Evolutionary conservation across 2,113 vertebrate species (phyloP).

Genomic region (Notiomystis cincta): DNA sequence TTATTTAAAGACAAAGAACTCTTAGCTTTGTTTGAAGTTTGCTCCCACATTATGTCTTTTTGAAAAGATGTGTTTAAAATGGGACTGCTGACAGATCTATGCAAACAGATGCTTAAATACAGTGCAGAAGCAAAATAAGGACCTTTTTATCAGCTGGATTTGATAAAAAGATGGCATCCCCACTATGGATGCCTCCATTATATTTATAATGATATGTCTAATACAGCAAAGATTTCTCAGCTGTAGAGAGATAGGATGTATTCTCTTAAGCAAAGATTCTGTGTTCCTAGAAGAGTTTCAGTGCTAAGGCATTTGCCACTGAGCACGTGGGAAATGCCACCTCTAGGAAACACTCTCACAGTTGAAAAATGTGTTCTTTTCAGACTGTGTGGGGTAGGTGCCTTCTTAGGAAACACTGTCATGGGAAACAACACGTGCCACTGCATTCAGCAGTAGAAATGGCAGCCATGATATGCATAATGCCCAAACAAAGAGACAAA

Average conservation of each 20-base stretch:
- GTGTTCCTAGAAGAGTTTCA: not conserved
- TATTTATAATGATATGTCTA: not conserved
- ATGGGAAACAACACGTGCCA: not conserved
- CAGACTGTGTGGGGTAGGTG: not conserved
- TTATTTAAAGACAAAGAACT: not conserved
- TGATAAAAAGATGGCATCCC: not conserved
- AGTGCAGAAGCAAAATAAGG: not conserved
- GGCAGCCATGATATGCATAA: not conserved
- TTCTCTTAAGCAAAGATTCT: not conserved
- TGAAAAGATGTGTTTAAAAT: not conserved
- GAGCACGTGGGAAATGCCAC: not conserved
- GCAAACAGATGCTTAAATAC: not conserved
- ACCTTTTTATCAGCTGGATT: not conserved
- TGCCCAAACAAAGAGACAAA: constrained; percentile 30
- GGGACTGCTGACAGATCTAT: not conserved
- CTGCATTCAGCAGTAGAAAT: not conserved
- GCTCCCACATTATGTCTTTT: not conserved
- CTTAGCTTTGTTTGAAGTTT: not conserved
- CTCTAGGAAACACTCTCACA: not conserved
- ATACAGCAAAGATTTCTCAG: not conserved
- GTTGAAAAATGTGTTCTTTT: not conserved
- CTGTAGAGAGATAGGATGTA: not conserved
- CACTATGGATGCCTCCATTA: not conserved
- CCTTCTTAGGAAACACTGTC: not conserved
- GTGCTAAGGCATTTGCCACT: not conserved